phyloP scores from a whole-genome alignment of 2,797 vertebrate species.

The Dendrocincla fuliginosa region DNA sequence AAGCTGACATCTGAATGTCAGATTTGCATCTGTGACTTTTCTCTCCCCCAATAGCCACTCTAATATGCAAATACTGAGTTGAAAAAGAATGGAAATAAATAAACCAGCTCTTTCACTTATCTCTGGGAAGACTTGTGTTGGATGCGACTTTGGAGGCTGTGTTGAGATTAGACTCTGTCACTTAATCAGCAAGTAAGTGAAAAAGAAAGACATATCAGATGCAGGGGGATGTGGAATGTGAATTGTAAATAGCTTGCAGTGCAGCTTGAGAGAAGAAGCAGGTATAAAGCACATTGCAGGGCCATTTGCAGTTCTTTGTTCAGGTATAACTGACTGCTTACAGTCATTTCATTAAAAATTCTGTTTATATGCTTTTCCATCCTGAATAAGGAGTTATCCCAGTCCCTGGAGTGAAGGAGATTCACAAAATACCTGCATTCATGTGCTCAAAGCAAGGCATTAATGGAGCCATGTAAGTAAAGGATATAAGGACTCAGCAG shows the following conservation, averaged over 20 bases:
- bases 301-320: conserved; percentile 51
- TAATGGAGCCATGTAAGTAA: not conserved
- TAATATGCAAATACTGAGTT: conserved; percentile 72
- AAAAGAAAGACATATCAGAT: conserved; percentile 23
- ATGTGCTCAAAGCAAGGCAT: conserved; percentile 1
- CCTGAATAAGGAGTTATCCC: conserved; percentile 10
- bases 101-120: conserved; percentile 51
- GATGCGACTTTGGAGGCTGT: not conserved
- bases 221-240: conserved; percentile 22
- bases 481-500: not conserved
- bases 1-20: conserved; percentile 76
- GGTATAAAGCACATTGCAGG: conserved; percentile 41
- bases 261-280: conserved; percentile 9
- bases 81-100: conserved; percentile 44
- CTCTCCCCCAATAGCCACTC: conserved; percentile 54
- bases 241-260: conserved; percentile 53
- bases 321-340: conserved; percentile 28
- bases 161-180: conserved; percentile 31
- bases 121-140: conserved; percentile 49
- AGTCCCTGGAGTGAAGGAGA: conserved; percentile 16
- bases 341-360: conserved; percentile 49
- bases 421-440: conserved; percentile 22
- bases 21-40: conserved; percentile 71
- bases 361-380: conserved; percentile 46
- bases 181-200: conserved; percentile 58